Evolutionary conservation across 2,113 vertebrate species (phyloP).

Genomic region (Oncorhynchus clarkii): DNA sequence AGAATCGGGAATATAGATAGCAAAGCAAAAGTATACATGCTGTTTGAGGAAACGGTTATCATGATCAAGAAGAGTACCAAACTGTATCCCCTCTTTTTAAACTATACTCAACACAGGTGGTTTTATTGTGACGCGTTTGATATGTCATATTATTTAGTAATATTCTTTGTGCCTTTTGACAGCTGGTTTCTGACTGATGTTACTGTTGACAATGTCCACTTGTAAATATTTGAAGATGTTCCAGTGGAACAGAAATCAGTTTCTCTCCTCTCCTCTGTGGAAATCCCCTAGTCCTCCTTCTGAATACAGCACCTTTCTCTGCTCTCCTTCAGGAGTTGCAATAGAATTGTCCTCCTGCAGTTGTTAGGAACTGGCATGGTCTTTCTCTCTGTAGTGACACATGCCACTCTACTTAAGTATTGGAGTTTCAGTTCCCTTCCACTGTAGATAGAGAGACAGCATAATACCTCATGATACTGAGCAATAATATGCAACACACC

Average conservation of each 20-base stretch:
- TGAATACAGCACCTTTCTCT: neutral
- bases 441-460: constrained; percentile 36
- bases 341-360: neutral
- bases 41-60: constrained; percentile 11
- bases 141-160: constrained; percentile 30
- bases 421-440: neutral
- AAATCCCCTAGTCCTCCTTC: neutral
- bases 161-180: constrained; percentile 71
- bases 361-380: neutral
- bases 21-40: neutral
- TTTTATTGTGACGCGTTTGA: constrained; percentile 44
- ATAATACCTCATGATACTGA: constrained; percentile 59
- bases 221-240: constrained; percentile 15
- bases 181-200: constrained; percentile 45
- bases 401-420: neutral
- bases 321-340: neutral
- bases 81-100: neutral
- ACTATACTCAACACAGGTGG: neutral
- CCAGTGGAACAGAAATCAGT: constrained; percentile 3
- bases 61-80: neutral
- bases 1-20: too few relatives aligned
- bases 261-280: neutral
- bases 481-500: constrained; percentile 59
- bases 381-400: too few relatives aligned
- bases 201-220: constrained; percentile 10